Evolutionary conservation across 1,140 invertebrate genomes (phyloP), one percentile per base, ranked within the genome.

Genomic region (Venturia canescens): DNA sequence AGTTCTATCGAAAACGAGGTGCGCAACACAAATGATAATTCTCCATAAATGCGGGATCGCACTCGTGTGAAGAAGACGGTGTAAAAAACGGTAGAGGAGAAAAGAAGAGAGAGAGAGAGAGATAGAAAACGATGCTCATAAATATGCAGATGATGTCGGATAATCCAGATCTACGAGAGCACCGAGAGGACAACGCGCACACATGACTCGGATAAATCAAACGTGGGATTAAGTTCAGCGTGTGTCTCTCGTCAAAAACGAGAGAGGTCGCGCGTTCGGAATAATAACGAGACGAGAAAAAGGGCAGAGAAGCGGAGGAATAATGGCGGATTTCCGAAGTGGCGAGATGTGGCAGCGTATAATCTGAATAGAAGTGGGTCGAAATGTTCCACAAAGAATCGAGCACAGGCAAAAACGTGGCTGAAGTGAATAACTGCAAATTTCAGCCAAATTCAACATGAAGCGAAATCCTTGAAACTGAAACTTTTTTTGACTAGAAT

Each of bases 71-170:
- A 72, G 44, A 38, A 74, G 70, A 74, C 38, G 66, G 27, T 50
- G 7, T 6, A n/a, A 57, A 53, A 53, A 53, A 53, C 6, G 38
- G 38, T 44, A 15, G 15, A 57, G 16, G 60, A 63, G 60, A 6
- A 15, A 26, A 26, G 27, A 29, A 69, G 29, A 6, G 1, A 34
- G 21, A 69, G 21, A 69, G 27, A 31, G 71, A 31, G 66, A 38
- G 70, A 74, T 31, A 63, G 38, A 83, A 72, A 81, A 82, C 84
- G 82, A 84, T 82, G 82, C 84, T 85, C 87, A 83, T 90, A 90
- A 90, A 89, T 86, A 90, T 86, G 84, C 84, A 88, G 89, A 90
- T 89, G 87, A 89, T 84, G 83, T 84, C 80, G 86, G 87, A 90
- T 90, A 90, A 90, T 89, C 89, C 81, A 86, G 86, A 89, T 89